phyloP scores from a whole-genome alignment of 2,113 vertebrate genomes.

The Microtus richardsoni region DNA sequence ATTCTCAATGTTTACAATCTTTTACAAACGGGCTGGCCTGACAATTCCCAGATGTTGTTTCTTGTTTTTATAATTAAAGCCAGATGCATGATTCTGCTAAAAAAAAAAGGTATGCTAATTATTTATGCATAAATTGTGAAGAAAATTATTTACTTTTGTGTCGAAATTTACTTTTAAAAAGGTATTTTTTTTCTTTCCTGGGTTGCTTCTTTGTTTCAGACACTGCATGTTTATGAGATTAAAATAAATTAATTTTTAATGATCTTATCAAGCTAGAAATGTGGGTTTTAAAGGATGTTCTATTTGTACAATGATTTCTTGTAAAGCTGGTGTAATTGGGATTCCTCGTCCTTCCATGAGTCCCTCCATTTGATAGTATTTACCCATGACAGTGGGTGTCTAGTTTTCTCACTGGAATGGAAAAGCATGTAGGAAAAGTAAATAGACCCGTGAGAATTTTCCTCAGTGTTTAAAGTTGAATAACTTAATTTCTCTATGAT shows the following conservation, averaged over 20 bases:
- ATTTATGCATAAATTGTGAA: constrained; percentile 50
- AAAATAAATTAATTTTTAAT: not conserved
- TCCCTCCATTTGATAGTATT: not conserved
- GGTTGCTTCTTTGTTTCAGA: constrained; percentile 22
- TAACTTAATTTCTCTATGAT: not conserved
- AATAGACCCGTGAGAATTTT: constrained; percentile 11
- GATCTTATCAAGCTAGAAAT: constrained; percentile 20
- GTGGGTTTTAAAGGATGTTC: constrained; percentile 12
- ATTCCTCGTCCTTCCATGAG: not conserved
- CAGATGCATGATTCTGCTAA: constrained; percentile 43
- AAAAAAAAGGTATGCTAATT: constrained; percentile 38
- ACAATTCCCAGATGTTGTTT: constrained; percentile 67
- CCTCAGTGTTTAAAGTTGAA: constrained; percentile 16
- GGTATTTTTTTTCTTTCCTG: constrained; percentile 28
- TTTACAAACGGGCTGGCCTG: constrained; percentile 36
- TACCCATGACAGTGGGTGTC: not conserved
- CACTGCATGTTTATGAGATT: not conserved
- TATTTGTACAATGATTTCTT: not conserved
- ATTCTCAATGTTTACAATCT: constrained; percentile 55
- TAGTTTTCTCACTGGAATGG: not conserved
- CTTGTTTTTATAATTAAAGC: constrained; percentile 72
- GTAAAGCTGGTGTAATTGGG: not conserved
- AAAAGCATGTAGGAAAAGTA: constrained; percentile 19
- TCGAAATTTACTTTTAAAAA: constrained; percentile 44
- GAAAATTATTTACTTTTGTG: constrained; percentile 48